These are phyloP conservation scores for Embiotoca jacksoni DNA, from an alignment of 2,113 vertebrate genomes.

Conservation along the genomic window DNA sequence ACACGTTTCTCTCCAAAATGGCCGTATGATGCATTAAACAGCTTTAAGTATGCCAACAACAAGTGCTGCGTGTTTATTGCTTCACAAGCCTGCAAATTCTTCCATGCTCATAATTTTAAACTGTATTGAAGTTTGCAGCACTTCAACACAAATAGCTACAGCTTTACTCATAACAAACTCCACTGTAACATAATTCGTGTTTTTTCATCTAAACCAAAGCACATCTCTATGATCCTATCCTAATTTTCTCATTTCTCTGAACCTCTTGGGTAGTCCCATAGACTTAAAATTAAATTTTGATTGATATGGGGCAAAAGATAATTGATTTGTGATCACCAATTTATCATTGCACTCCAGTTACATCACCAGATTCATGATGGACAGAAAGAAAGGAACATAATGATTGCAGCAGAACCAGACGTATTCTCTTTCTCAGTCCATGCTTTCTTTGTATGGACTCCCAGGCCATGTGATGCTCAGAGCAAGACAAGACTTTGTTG, in stretches of 20 bases:
- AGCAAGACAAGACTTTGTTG: no score
- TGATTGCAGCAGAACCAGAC: no score
- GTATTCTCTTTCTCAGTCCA: no score
- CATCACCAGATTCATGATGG: no score
- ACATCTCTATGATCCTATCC: neutral
- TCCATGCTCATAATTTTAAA: slow-evolving; percentile 3
- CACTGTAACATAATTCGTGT: neutral
- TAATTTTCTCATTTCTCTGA: neutral
- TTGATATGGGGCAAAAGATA: neutral
- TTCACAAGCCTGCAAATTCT: slow-evolving; percentile 6
- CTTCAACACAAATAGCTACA: neutral
- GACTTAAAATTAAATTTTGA: neutral
- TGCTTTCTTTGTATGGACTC: no score
- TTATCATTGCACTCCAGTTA: no score
- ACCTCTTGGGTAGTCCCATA: neutral
- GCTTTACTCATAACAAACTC: neutral
- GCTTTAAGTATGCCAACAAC: slow-evolving; percentile 15
- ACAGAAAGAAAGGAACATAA: no score
- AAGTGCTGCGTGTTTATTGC: slow-evolving; percentile 20
- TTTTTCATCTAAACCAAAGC: slow-evolving; percentile 9
- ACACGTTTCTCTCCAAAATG: slow-evolving; percentile 9
- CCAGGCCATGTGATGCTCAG: no score
- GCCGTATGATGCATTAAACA: slow-evolving; percentile 13
- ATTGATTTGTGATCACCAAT: neutral
- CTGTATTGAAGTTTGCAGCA: neutral